Conservation (phyloP, 2,888 invertebrate genomes). For the Tipula confusa region DNA sequence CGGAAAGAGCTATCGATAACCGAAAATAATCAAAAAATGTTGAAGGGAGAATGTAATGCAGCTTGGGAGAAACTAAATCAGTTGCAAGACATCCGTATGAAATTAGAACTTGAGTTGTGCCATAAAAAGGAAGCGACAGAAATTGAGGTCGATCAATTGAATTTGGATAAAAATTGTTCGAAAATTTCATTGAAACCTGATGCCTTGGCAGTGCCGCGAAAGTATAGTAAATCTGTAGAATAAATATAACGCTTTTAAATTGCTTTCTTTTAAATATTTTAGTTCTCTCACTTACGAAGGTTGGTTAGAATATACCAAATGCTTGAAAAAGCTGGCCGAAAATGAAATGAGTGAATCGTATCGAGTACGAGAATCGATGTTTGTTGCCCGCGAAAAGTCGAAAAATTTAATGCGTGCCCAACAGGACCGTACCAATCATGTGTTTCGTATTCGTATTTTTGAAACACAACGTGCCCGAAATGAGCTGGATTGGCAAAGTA, state of each 20-base stretch:
- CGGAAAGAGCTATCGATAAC: conserved; percentile 52
- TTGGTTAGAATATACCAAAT: not conserved
- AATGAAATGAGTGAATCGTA: not conserved
- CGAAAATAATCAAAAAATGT: conserved; percentile 51
- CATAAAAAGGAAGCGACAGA: not conserved
- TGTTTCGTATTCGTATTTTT: conserved; percentile 69
- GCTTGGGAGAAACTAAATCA: not conserved
- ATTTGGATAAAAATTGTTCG: not conserved
- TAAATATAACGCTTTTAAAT: not conserved
- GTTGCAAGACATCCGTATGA: not conserved
- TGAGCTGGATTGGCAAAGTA: conserved; percentile 75
- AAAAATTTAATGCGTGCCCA: conserved; percentile 68
- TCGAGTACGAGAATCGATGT: not conserved
- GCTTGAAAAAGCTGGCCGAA: not conserved
- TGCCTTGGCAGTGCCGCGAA: not conserved
- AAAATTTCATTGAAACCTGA: not conserved
- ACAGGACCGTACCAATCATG: conserved; percentile 67
- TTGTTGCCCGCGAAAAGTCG: conserved; percentile 52
- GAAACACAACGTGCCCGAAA: conserved; percentile 68
- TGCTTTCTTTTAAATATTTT: too few species aligned
- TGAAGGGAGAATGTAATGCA: conserved; percentile 52
- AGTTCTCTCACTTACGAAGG: conserved; percentile 3
- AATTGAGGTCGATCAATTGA: not conserved
- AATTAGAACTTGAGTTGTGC: not conserved
- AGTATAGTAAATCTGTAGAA: not conserved